phyloP scores from a whole-genome alignment of 2,888 invertebrate species.

The Criorhina ranunculi region DNA sequence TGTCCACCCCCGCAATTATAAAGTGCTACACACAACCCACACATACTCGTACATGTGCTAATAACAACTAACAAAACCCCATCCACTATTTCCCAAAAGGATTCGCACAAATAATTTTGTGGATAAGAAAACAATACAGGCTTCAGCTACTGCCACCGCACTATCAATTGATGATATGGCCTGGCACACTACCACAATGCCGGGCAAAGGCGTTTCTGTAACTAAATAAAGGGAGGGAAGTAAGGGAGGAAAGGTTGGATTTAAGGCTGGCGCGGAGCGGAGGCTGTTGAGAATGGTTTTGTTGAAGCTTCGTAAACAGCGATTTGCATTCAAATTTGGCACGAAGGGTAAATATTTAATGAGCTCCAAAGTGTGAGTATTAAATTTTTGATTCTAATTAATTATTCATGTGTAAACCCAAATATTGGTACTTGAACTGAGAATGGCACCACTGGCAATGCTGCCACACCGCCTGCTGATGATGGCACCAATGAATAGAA shows the following conservation, averaged over 20 bases:
- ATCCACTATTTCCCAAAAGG: conserved; percentile 67
- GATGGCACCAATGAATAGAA: conserved; percentile 71
- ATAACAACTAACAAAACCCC: conserved; percentile 69
- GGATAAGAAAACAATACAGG: conserved; percentile 76
- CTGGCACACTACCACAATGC: conserved; percentile 17
- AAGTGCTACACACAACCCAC: conserved; percentile 19
- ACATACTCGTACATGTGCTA: conserved; percentile 26
- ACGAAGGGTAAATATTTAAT: conserved; percentile 83
- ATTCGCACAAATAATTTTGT: conserved; percentile 76
- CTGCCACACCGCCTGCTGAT: conserved; percentile 62
- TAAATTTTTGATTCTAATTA: conserved; percentile 84
- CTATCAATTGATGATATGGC: conserved; percentile 74
- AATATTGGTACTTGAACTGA: conserved; percentile 75
- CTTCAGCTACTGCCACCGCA: conserved; percentile 60
- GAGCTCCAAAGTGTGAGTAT: conserved; percentile 83
- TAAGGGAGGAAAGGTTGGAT: conserved; percentile 30
- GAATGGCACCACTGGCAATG: conserved; percentile 69
- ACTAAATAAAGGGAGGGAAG: too few species aligned
- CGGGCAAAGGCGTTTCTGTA: conserved; percentile 60
- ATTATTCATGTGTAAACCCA: conserved; percentile 83
- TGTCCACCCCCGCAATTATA: conserved; percentile 31
- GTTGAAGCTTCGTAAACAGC: conserved; percentile 80
- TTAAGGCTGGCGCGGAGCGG: conserved; percentile 43
- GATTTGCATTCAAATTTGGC: conserved; percentile 83
- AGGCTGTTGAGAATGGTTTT: conserved; percentile 68